phyloP scores from a whole-genome alignment of 92 coral and sea anemone genomes.

The Parazoanthus swiftii region DNA sequence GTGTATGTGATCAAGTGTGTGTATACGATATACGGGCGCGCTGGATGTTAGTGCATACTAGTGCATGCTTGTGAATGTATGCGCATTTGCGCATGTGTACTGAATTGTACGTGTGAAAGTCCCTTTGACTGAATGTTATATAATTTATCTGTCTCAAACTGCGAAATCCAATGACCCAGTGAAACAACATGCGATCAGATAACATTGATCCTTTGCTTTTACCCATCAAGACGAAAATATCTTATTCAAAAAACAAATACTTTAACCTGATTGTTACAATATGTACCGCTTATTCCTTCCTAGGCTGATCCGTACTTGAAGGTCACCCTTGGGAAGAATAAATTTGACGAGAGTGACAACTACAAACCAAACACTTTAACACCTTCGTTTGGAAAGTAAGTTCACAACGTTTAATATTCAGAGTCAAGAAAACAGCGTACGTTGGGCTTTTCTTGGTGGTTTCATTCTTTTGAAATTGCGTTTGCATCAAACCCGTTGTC shows the following conservation, averaged over 20 bases:
- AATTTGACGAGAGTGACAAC: conserved; percentile 44
- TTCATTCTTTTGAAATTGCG: no score
- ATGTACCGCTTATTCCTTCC: not conserved
- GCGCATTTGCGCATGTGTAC: not conserved
- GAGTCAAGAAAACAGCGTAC: no score
- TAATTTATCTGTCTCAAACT: not conserved
- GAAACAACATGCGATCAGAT: not conserved
- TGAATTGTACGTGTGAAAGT: not conserved
- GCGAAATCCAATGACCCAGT: not conserved
- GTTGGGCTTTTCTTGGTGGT: no score
- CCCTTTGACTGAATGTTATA: no score
- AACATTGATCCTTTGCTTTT: not conserved
- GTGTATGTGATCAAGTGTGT: no score
- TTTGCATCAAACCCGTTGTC: no score
- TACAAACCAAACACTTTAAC: conserved; percentile 64
- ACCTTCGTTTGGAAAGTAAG: conserved; percentile 87
- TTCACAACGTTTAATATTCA: not conserved
- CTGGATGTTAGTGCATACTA: no score
- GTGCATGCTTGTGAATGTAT: not conserved
- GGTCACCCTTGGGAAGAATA: conserved; percentile 73
- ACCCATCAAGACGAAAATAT: not conserved
- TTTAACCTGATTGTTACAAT: not conserved
- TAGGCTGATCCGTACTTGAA: conserved; percentile 91
- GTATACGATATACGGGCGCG: no score
- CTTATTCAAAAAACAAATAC: not conserved